A percentile compares a stretch with the other conserved stretches of the same genome.
Conservation (phyloP, 2,797 vertebrate genomes). For the Podarcis lilfordi region DNA sequence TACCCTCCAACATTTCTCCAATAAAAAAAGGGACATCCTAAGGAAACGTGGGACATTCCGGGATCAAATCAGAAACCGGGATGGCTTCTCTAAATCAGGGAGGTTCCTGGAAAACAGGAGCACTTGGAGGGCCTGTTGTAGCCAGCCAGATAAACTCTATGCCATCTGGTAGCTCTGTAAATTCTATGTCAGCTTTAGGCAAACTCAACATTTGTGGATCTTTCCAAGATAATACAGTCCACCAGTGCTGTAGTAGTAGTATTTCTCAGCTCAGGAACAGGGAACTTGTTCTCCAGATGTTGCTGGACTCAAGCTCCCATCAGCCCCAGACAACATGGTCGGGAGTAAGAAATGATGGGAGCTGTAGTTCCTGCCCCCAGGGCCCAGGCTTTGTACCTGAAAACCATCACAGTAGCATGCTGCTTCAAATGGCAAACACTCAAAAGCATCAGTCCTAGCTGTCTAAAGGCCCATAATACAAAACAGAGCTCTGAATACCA, state of each 20-base stretch:
- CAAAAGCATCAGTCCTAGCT: not conserved
- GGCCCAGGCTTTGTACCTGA: not conserved
- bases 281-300: not conserved
- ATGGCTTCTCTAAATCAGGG: too few species aligned
- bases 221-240: not conserved
- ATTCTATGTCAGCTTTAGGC: too few species aligned
- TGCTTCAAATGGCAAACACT: not conserved
- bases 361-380: too few species aligned
- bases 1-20: too few species aligned
- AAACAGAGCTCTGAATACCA: not conserved
- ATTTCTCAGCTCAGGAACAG: not conserved
- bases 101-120: too few species aligned
- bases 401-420: not conserved
- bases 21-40: too few species aligned
- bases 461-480: not conserved
- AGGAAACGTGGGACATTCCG: too few species aligned
- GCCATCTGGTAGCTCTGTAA: too few species aligned
- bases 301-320: not conserved
- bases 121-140: too few species aligned
- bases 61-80: too few species aligned
- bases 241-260: not conserved
- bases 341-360: too few species aligned
- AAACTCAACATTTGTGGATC: not conserved
- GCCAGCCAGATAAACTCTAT: too few species aligned
- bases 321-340: not conserved